Base-by-base conservation (phyloP, 1,140 invertebrate species). In the Drosophila repletoides region DNA sequence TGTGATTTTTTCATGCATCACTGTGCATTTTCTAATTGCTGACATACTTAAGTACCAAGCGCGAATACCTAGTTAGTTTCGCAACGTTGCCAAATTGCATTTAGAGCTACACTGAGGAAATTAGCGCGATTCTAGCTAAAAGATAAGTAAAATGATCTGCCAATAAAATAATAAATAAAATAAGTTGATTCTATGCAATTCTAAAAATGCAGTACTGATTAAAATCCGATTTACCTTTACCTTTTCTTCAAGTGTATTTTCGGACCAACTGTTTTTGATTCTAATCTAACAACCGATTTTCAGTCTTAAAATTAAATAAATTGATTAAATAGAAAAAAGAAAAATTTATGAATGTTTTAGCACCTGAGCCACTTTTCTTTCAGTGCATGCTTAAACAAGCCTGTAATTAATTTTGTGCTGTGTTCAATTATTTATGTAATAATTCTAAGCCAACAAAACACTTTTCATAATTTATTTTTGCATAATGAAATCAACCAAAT, bases 11-110 rank as follows among this genome's bases (percentile, higher is more conserved):
- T 14, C 53, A 58, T 58, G 53, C 53, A 58, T 58, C 53, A 34
- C 29, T 58, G 45, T 60, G 56, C 56, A 51, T 46, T 60, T 60
- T 60, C 45, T 38, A 51, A 60, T 51, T 51, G 58, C 34, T 29
- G 15, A 21, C 15, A 49, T 15, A 29, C 17, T 10, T 31, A 6
- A 17, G n/a, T n/a, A 7, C n/a, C 46, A 10, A 22, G 15, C 17
- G 24, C 34, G 5, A 38, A 28, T 59, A 14, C 38, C 22, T 3
- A 12, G 45, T 7, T 19, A 31, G 6, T 17, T 29, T 17, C 38
- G 56, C 58, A 60, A 51, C 34, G 46, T 60, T 60, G 58, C 58
- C 45, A 51, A 60, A 51, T 60, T 60, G 34, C 46, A 40, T 29
- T 28, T 33, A 40, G 17, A 9, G 36, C 36, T n/a, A 7, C 10